phyloP scores from a whole-genome alignment of 2,888 invertebrate species.

The Corbicula japonica region DNA sequence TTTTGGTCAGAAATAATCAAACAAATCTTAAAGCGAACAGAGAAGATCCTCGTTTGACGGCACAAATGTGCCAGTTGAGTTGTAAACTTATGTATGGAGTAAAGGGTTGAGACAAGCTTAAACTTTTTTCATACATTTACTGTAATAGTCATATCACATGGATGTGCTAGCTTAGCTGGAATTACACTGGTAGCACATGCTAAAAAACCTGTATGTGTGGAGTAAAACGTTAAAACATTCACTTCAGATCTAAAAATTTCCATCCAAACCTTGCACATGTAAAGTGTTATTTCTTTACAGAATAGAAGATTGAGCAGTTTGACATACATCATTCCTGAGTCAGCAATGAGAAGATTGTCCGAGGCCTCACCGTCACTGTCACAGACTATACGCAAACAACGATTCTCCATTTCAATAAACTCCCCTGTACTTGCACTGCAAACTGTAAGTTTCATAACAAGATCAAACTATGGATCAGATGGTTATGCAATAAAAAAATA shows the following conservation, averaged over 20 bases:
- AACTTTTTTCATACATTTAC: too few species aligned
- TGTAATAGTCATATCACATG: neutral
- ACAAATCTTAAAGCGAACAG: too few species aligned
- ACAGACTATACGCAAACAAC: constrained; percentile 50
- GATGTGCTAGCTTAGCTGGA: neutral
- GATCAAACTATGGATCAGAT: too few species aligned
- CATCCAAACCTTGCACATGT: neutral
- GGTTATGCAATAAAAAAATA: too few species aligned
- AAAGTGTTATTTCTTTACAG: neutral
- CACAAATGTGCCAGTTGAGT: too few species aligned
- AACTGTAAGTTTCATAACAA: too few species aligned
- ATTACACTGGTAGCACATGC: neutral
- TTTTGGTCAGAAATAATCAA: too few species aligned
- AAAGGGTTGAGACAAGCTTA: too few species aligned
- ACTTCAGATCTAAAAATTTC: neutral
- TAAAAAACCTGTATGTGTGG: neutral
- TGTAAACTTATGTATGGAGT: too few species aligned
- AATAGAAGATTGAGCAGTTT: neutral
- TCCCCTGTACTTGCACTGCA: too few species aligned
- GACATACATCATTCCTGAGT: constrained; percentile 47
- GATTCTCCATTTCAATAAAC: constrained; percentile 45
- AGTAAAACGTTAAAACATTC: neutral
- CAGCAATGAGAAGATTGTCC: constrained; percentile 37
- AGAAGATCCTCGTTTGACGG: too few species aligned
- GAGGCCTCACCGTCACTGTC: constrained; percentile 46